These are phyloP conservation scores for Acrossocheilus wenchowensis DNA, from an alignment of 2,797 vertebrate species.

Conservation along the genomic window DNA sequence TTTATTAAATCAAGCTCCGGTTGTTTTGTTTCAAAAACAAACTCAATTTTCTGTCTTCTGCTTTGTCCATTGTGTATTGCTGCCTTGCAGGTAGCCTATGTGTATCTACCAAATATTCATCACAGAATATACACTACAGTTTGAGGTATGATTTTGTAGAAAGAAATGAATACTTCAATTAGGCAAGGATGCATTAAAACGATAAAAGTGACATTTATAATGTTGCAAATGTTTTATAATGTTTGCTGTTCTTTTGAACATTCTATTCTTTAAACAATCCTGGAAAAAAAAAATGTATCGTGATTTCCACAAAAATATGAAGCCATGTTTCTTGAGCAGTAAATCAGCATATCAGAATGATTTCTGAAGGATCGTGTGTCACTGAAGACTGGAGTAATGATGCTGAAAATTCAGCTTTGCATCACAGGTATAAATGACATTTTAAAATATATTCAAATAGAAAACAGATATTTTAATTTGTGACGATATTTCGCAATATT, in stretches of 20 bases:
- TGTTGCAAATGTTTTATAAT: no score
- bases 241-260: background rate
- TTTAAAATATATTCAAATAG: background rate
- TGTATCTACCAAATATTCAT: background rate
- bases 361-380: background rate
- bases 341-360: background rate
- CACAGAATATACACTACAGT: background rate
- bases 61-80: background rate
- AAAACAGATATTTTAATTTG: background rate
- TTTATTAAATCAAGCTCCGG: background rate
- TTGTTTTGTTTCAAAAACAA: conserved; percentile 1
- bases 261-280: background rate
- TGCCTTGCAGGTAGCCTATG: background rate
- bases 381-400: background rate
- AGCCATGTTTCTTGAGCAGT: background rate
- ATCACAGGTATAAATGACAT: background rate
- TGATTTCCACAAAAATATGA: background rate
- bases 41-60: background rate
- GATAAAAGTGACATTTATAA: background rate
- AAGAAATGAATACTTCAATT: background rate
- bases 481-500: background rate
- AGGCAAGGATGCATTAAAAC: background rate
- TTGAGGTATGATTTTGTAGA: background rate
- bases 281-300: background rate
- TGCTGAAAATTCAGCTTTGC: background rate